These are phyloP conservation scores for Parnassius mnemosyne DNA, from an alignment of 2,888 invertebrate genomes.

Conservation along the genomic window DNA sequence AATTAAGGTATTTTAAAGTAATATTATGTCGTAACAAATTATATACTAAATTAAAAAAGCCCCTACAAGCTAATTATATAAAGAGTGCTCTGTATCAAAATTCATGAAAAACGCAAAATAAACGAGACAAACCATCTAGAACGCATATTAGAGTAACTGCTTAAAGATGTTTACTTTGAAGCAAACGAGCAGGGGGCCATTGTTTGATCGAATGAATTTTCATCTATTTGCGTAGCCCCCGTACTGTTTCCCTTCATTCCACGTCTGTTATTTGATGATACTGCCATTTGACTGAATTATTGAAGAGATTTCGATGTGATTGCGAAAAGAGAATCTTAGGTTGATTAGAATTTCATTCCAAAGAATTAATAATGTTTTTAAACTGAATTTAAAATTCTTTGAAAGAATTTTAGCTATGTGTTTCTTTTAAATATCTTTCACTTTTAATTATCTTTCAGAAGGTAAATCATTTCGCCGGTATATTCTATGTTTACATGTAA, in stretches of 20 bases:
- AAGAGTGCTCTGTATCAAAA: no score
- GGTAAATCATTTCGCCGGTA: no score
- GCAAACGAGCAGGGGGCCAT: slow-evolving; percentile 41
- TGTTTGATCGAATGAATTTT: slow-evolving; percentile 57
- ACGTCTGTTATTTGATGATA: slow-evolving; percentile 46
- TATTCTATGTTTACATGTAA: no score
- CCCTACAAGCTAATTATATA: no score
- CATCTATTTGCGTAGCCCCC: slow-evolving; percentile 52
- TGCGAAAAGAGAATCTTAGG: slow-evolving; percentile 9
- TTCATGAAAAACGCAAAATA: not conserved
- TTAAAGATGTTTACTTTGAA: slow-evolving; percentile 55
- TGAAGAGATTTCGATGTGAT: slow-evolving; percentile 33
- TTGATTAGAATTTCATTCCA: slow-evolving; percentile 1
- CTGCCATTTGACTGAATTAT: slow-evolving; percentile 47
- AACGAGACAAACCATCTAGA: slow-evolving; percentile 7
- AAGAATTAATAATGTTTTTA: not conserved
- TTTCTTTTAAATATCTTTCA: no score
- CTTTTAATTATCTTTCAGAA: no score
- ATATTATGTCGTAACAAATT: no score
- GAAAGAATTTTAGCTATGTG: no score
- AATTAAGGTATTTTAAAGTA: no score
- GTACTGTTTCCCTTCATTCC: slow-evolving; percentile 40
- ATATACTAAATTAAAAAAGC: no score
- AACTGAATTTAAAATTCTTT: no score
- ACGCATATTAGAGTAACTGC: slow-evolving; percentile 30